Conservation (phyloP, 2,113 vertebrate genomes). For the Lates calcarifer region DNA sequence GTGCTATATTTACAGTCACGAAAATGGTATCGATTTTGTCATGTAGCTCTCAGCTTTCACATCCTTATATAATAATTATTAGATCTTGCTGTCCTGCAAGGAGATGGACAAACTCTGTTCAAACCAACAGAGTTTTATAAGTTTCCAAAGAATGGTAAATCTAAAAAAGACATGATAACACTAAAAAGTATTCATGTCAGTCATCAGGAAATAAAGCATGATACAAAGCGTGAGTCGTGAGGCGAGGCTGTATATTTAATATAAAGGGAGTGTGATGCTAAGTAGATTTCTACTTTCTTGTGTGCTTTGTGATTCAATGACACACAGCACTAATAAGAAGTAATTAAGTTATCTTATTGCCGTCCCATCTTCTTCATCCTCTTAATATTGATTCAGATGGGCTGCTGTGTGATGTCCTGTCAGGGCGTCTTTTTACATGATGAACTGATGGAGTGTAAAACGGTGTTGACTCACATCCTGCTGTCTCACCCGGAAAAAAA, state of each 20-base stretch:
- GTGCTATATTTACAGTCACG: no score
- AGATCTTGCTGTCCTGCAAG: no score
- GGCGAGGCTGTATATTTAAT: neutral
- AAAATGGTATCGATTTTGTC: no score
- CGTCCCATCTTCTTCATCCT: conserved; percentile 51
- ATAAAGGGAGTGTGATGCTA: neutral
- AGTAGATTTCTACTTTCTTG: conserved; percentile 15
- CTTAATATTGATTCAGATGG: conserved; percentile 53
- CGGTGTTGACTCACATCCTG: conserved; percentile 46
- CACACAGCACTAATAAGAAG: conserved; percentile 31
- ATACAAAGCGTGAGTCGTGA: neutral
- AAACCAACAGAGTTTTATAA: no score
- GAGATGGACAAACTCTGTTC: no score
- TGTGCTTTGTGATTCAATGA: conserved; percentile 30
- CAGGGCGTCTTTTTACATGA: conserved; percentile 32
- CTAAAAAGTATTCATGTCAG: neutral
- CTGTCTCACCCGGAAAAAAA: neutral
- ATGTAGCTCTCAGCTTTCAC: no score
- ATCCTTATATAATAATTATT: no score
- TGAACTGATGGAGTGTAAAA: conserved; percentile 29
- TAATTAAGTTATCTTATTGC: conserved; percentile 53
- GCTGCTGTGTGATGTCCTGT: conserved; percentile 37
- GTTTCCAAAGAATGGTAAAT: neutral
- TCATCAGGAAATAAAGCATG: neutral
- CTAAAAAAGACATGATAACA: neutral